Evolutionary conservation across 2,888 invertebrate genomes (phyloP), one percentile per base, ranked within the genome.

Genomic region (Amorpha juglandis): DNA sequence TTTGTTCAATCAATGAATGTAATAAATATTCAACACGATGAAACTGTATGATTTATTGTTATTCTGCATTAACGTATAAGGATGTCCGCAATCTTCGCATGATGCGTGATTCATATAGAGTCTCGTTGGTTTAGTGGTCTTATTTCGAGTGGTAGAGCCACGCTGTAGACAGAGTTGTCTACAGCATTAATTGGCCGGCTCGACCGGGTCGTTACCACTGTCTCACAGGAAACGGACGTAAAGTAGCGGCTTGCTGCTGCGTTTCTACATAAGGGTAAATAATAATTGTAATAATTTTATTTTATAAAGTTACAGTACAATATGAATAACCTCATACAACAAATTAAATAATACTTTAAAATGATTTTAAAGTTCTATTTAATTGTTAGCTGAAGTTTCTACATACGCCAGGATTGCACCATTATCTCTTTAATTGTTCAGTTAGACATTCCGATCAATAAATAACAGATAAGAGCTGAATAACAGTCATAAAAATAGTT

Each of bases 11-110:
- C 55, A 55, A 55, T 38, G 48, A 48, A 38, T 27, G 4, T 1
- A 9, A 58, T 42, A 42, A 19, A 42, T 58, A 58, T 58, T 58
- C 55, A 55, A 55, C 16, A 33, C 38, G 58, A 42, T 42, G 38
- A 58, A 42, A 58, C 58, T 58, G 42, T 58, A 58, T 58, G 58
- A 58, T 58, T 38, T 58, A 58, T 58, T 58, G 42, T 58, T 27
- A 27, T 27, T 55, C n/a, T 58, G 42, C 12, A 42, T 38, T 58
- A 6, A 19, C 58, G 58, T 19, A 19, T 58, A 38, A 58, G 58
- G 58, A 58, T 58, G 38, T 58, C 58, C 58, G 58, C 58, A 58
- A 58, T 58, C 58, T 58, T 42, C 6, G 12, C 12, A 33, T 52
- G 7, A 33, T 21, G 42, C 27, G 27, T 42, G 58, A 58, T 11